Conservation (phyloP, 2,888 invertebrate genomes). For the Leptopilina syphax region DNA sequence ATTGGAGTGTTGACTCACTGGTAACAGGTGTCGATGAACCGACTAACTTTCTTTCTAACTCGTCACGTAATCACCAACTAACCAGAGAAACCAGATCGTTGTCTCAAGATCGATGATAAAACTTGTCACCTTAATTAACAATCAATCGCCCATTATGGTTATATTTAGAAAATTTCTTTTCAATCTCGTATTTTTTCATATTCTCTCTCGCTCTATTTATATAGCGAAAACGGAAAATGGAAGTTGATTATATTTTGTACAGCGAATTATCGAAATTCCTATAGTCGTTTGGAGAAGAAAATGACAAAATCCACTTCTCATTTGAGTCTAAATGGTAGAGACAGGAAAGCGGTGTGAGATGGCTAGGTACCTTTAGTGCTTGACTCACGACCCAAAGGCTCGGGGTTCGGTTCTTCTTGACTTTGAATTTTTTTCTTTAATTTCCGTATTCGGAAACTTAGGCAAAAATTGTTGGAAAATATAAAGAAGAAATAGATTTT, state of each 20-base stretch:
- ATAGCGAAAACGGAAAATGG: neutral
- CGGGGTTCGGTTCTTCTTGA: no score
- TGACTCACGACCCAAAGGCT: no score
- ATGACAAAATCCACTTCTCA: no score
- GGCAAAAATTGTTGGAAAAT: no score
- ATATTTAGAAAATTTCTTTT: neutral
- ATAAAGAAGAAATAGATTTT: no score
- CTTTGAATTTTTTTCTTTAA: no score
- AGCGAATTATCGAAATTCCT: no score
- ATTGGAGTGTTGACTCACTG: constrained; percentile 21
- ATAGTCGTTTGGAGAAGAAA: no score
- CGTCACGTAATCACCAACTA: constrained; percentile 33
- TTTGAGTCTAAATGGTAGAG: no score
- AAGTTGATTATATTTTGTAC: neutral
- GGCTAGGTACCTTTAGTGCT: no score
- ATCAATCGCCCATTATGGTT: constrained; percentile 5
- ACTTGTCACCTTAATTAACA: constrained; percentile 12
- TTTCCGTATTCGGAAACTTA: no score
- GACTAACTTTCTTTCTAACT: constrained; percentile 63
- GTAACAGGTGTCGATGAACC: constrained; percentile 64
- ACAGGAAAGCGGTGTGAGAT: no score
- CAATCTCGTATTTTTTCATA: neutral
- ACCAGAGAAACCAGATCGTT: constrained; percentile 28
- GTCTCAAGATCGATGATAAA: constrained; percentile 27
- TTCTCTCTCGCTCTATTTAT: neutral